Conservation (phyloP, 2,797 vertebrate genomes). For the Hemitrygon akajei region DNA sequence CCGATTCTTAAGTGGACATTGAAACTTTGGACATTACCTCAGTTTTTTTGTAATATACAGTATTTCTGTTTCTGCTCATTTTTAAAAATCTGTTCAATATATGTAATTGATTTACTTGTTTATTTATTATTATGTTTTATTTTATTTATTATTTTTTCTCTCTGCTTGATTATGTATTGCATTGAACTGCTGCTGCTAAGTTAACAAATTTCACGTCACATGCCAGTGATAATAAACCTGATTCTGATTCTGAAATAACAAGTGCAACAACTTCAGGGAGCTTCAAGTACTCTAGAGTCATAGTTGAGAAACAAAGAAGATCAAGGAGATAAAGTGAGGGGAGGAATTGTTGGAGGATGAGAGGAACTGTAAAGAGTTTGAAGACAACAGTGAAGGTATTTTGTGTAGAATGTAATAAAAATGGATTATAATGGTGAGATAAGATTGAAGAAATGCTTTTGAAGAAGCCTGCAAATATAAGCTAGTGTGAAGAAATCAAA, state of each 20-base stretch:
- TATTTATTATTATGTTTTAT: no score
- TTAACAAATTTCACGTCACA: no score
- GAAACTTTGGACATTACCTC: no score
- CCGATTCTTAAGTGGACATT: no score
- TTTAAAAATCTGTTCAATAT: no score
- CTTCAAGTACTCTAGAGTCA: neutral
- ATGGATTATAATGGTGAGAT: slow-evolving; percentile 1
- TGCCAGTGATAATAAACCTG: no score
- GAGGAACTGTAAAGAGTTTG: neutral
- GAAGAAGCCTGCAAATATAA: neutral
- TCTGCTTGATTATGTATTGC: no score
- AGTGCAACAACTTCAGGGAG: neutral
- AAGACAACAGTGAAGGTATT: neutral
- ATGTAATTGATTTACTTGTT: no score
- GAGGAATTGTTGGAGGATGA: slow-evolving; percentile 10
- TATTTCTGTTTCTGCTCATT: no score
- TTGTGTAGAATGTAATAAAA: neutral
- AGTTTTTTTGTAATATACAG: no score
- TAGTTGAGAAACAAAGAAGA: neutral
- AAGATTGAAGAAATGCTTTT: slow-evolving; percentile 27
- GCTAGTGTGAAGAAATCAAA: slow-evolving; percentile 19
- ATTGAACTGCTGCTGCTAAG: no score
- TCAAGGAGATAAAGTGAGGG: slow-evolving; percentile 9
- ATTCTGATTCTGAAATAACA: neutral
- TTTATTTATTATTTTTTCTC: no score